A percentile compares a stretch with the other conserved stretches of the same genome.
These are phyloP conservation scores for Florisuga fusca DNA, from an alignment of 2,797 vertebrate species.

Conservation along the genomic window DNA sequence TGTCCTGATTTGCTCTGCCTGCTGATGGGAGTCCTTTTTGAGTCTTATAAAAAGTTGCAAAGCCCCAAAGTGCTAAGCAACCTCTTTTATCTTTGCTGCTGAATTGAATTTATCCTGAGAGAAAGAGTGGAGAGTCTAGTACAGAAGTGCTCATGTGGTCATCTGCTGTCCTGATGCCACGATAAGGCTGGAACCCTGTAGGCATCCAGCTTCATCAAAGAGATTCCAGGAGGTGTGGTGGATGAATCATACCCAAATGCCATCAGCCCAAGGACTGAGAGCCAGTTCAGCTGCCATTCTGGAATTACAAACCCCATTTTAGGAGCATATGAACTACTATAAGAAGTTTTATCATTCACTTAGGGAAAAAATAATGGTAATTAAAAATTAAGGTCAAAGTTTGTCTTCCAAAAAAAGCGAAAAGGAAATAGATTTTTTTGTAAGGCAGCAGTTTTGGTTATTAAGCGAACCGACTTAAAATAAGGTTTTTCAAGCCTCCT, in stretches of 20 bases:
- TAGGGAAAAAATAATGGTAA: not conserved
- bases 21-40: not conserved
- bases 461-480: not conserved
- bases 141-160: not conserved
- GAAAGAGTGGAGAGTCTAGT: not conserved
- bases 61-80: not conserved
- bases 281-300: not conserved
- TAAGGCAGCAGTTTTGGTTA: not conserved
- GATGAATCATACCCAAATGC: not conserved
- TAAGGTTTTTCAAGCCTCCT: not conserved
- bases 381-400: too few species aligned
- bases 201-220: conserved; percentile 20
- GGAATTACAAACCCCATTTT: not conserved
- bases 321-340: not conserved
- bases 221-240: not conserved
- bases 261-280: not conserved
- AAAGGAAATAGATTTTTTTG: not conserved
- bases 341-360: not conserved
- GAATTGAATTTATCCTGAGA: not conserved
- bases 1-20: not conserved
- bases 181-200: not conserved
- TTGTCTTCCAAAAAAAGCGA: not conserved
- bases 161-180: not conserved
- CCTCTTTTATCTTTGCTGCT: not conserved
- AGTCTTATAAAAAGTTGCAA: not conserved